These are phyloP conservation scores for Candoia aspera DNA, from an alignment of 2,113 vertebrate species.

Conservation along the genomic window DNA sequence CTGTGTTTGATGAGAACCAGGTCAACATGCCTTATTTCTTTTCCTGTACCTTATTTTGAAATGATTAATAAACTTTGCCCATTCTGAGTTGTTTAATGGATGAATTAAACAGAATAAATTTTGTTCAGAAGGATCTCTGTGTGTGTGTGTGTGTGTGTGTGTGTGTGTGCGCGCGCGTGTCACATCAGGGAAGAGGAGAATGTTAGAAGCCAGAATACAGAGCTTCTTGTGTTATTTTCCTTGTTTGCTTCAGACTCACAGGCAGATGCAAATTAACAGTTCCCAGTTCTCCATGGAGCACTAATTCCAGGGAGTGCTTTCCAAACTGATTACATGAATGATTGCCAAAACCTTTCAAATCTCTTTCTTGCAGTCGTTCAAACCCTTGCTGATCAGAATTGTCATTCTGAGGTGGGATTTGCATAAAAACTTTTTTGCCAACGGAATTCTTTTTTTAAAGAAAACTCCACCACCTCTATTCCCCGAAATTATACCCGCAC, in stretches of 20 bases:
- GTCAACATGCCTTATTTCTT: slow-evolving; percentile 49
- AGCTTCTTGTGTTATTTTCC: slow-evolving; percentile 40
- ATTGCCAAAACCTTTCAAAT: slow-evolving; percentile 35
- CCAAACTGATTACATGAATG: slow-evolving; percentile 25
- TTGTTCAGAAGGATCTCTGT: neutral
- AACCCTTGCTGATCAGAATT: neutral
- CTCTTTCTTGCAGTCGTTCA: neutral
- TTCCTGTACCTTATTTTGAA: slow-evolving; percentile 41
- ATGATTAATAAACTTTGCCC: slow-evolving; percentile 49
- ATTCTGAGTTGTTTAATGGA: slow-evolving; percentile 36
- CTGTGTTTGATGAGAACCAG: slow-evolving; percentile 64
- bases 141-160: too few relatives aligned
- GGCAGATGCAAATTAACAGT: slow-evolving; percentile 41
- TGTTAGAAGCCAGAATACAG: neutral
- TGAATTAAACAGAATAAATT: slow-evolving; percentile 35
- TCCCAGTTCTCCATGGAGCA: slow-evolving; percentile 29
- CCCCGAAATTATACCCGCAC: neutral
- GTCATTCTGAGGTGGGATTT: neutral
- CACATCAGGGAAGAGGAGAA: slow-evolving; percentile 24
- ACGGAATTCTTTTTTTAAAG: neutral
- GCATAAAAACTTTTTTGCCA: neutral
- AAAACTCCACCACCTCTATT: neutral
- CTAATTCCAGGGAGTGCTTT: slow-evolving; percentile 17
- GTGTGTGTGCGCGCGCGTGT: too few relatives aligned
- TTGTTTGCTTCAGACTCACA: slow-evolving; percentile 46